Percentiles rank a stretch among this genome's conserved stretches.
Conservation (phyloP, 2,113 vertebrate species). For the Brienomyrus brachyistius region DNA sequence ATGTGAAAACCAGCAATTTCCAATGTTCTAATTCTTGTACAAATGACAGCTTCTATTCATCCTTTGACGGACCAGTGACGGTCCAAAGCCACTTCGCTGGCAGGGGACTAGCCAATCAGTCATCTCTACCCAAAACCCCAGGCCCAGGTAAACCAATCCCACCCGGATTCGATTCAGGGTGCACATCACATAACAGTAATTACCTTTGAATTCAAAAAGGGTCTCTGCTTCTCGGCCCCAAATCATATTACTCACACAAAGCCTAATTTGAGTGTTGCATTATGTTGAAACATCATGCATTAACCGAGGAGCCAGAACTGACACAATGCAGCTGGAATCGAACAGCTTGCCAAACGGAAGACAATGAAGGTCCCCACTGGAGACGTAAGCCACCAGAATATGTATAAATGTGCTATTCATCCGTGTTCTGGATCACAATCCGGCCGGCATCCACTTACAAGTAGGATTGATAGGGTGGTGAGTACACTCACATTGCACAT, state of each 20-base stretch:
- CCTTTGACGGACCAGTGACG: not conserved
- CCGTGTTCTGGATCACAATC: not conserved
- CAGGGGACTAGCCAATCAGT: not conserved
- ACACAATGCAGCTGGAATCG: not conserved
- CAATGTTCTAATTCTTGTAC: not conserved
- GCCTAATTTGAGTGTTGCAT: not conserved
- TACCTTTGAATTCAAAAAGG: conserved; percentile 4
- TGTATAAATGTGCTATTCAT: not conserved
- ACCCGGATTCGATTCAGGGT: not conserved
- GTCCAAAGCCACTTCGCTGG: not conserved
- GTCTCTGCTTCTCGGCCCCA: not conserved
- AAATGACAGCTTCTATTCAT: not conserved
- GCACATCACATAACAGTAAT: not conserved
- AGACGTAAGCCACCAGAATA: not conserved
- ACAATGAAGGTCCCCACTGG: not conserved
- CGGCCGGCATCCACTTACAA: not conserved
- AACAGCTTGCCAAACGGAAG: not conserved
- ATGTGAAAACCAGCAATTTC: not conserved
- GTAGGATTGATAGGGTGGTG: not conserved
- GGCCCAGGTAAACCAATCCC: not conserved
- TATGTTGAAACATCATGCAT: not conserved
- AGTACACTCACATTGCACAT: not conserved
- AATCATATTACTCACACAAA: conserved; percentile 1
- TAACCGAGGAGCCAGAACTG: not conserved
- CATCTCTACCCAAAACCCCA: not conserved